Base-by-base conservation (phyloP, 2,888 invertebrate species). In the Melanotus villosus region DNA sequence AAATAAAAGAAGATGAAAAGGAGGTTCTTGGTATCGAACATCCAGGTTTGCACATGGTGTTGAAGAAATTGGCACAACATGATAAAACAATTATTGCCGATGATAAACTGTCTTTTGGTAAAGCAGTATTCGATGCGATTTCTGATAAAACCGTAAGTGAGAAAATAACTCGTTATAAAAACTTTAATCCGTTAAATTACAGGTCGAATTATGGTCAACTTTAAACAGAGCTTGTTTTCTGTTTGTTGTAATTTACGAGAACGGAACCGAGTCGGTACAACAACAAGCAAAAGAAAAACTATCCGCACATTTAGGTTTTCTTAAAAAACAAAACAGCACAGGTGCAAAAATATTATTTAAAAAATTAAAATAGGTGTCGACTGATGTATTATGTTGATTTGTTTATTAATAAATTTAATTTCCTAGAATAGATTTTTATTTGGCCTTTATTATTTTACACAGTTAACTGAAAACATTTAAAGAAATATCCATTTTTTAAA, bases 141-240 rank as follows among this genome's bases (percentile, higher is more conserved):
- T 84, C 84, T 10, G 82, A 85, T 34, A 87, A 90, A 57, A 86
- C 87, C 58, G 91, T 91, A 84, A 87, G 83, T 57, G n/a, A 5
- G 7, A 1, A 34, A 1, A 18, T 65, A 23, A 19, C 14, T 9
- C 6, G 9, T 52, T 47, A 65, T 50, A 26, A 18, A 26, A 56
- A 50, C 38, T 57, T 71, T 60, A 71, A 5, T 0, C n/a, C 41
- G 43, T 41, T 36, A 10, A 18, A 14, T 85, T 87, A 60, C 82
- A 91, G 91, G 77, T 93, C 1, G 82, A 88, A 71, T 79, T 82
- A 10, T 94, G 94, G 94, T 81, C 92, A 58, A 83, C 86, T 47
- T 89, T 89, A 41, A 95, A 95, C 79, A 88, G 95, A 73, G 93
- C 92, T 0, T 94, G 93, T 77, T 95, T 93, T 81, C 86, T 94